These are phyloP conservation scores for Gnathonemus longibarbis DNA, from an alignment of 2,113 vertebrate genomes.

Conservation along the genomic window DNA sequence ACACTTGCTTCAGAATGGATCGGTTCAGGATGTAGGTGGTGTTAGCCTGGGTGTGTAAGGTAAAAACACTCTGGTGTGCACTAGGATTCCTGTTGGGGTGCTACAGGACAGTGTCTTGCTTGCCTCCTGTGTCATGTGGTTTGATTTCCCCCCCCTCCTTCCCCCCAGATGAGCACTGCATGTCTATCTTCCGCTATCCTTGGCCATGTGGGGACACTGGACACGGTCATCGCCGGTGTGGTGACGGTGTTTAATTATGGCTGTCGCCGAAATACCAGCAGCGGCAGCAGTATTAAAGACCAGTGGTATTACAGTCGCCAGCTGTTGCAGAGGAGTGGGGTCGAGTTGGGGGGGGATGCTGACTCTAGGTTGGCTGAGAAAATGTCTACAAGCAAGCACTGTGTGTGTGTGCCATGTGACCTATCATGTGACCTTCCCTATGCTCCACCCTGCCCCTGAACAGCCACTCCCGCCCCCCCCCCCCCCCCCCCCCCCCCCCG, in stretches of 20 bases:
- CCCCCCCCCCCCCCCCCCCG: not conserved
- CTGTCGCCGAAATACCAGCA: not conserved
- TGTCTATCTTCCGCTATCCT: not conserved
- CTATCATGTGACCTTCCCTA: not conserved
- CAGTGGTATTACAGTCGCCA: not conserved
- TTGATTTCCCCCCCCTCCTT: not conserved
- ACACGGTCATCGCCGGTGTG: not conserved
- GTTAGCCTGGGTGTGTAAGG: not conserved
- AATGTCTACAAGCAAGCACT: constrained; percentile 4
- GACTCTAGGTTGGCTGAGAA: not conserved
- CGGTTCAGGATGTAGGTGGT: not conserved
- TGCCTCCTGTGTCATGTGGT: not conserved
- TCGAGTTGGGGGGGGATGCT: not conserved
- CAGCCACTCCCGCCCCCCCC: not conserved
- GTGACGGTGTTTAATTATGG: not conserved
- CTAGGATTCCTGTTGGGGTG: not conserved
- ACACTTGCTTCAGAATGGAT: not conserved
- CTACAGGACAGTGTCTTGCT: not conserved
- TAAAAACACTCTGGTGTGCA: not conserved
- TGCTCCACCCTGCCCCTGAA: not conserved
- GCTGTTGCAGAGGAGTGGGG: not conserved
- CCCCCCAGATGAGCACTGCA: not conserved
- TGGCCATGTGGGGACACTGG: not conserved
- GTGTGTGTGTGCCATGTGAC: not conserved
- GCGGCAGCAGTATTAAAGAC: not conserved